Evolutionary conservation across 2,113 vertebrate genomes (phyloP), one percentile per base, ranked within the genome.

Genomic region (Circaetus cinerascens): DNA sequence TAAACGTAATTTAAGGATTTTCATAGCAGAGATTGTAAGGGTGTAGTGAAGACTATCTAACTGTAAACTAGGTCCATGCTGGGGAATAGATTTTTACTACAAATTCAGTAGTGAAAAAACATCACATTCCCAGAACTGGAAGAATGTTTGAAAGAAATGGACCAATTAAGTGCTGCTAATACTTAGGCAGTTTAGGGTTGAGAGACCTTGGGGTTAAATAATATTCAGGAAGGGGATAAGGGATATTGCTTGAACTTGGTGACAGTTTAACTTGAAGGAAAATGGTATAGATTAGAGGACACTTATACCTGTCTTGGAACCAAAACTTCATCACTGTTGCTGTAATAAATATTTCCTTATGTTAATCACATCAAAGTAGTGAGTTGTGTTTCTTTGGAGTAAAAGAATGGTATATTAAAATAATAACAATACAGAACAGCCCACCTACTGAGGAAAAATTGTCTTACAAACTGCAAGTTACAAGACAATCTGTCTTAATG

Each of bases 291-390:
- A 86, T 67, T 77, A 87, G 41, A 77, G 7, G 41, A 68, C 4
- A 11, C 46, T 88, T 81, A 56, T 22, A 83, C 41, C 41, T 93
- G 46, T 38, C 46, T 74, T 64, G 43, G 40, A 78, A 81, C 18
- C 5, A 69, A 74, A 93, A 86, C 19, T 66, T 41, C 73, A 74
- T 67, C 64, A 63, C 26, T 43, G 5, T 86, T 80, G 29, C 68
- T 86, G 11, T 55, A 83, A 56, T 59, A 97, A 94, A 80, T 71
- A 81, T 81, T 97, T 95, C 46, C 36, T 27, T 62, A 81, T 43
- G 11, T 36, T 81, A 36, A 84, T 89, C 23, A 46, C 20, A 67
- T 63, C 59, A 36, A 63, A 84, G 38, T n/a, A 27, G 11, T 69
- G 12, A 77, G 27, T 15, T 76, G 22, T 53, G 23, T n/a, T 95